phyloP scores from a whole-genome alignment of 1,140 invertebrate species.

The Chironomus striatipennis region DNA sequence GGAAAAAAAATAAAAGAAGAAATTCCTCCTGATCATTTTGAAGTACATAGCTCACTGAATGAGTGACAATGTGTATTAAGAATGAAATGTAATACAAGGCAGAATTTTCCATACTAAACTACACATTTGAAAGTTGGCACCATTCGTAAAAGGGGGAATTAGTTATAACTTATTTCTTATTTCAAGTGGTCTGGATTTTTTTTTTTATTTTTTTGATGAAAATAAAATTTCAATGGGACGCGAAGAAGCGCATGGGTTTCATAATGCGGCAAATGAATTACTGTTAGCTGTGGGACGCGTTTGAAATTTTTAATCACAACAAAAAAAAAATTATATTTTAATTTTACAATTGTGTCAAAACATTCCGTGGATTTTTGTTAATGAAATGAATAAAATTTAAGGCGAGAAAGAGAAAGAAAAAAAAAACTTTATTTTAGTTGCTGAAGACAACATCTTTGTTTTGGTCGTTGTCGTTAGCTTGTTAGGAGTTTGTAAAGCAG shows the following conservation, averaged over 20 bases:
- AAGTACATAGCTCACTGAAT: neutral
- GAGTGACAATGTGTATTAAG: slow-evolving; percentile 12
- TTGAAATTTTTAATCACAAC: neutral
- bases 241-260: neutral
- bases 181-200: neutral
- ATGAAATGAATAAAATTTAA: too few relatives aligned
- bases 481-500: too few relatives aligned
- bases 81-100: neutral
- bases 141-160: neutral
- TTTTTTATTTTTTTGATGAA: neutral
- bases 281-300: neutral
- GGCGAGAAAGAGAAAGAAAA: too few relatives aligned
- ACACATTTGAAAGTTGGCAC: neutral
- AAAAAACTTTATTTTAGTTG: too few relatives aligned
- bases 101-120: too few relatives aligned
- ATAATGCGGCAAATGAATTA: neutral
- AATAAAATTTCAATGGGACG: neutral
- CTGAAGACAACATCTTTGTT: too few relatives aligned
- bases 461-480: too few relatives aligned
- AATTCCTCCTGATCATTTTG: too few relatives aligned
- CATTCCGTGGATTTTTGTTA: neutral
- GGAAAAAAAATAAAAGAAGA: too few relatives aligned
- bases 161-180: neutral
- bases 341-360: slow-evolving; percentile 3
- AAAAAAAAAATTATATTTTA: neutral